Percentiles rank a stretch among this genome's conserved stretches.
Evolutionary conservation across 2,113 vertebrate genomes (phyloP).

Genomic region (Serilophus lunatus): DNA sequence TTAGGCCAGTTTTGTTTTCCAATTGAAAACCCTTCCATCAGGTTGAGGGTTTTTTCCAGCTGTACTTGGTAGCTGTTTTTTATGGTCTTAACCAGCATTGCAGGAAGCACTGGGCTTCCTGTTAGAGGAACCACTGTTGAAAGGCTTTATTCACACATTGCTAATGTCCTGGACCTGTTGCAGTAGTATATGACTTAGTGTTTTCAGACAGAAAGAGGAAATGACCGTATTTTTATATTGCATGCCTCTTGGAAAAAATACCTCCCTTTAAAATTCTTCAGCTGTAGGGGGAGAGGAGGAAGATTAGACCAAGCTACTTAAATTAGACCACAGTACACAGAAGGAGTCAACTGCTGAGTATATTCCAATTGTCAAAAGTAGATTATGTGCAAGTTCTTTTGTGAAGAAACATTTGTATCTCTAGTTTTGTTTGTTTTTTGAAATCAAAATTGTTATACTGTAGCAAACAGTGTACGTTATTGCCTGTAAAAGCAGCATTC

Average conservation of each 20-base stretch:
- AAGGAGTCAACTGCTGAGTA: background rate
- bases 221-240: background rate
- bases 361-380: background rate
- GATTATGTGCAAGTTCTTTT: background rate
- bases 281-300: background rate
- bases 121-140: background rate
- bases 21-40: background rate
- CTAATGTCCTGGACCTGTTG: background rate
- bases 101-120: background rate
- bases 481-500: background rate
- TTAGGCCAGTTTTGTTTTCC: background rate
- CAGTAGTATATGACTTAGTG: background rate
- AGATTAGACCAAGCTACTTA: background rate
- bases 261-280: background rate
- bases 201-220: background rate
- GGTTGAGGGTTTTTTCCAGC: fast-evolving
- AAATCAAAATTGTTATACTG: background rate
- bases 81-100: background rate
- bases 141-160: background rate
- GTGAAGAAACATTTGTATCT: background rate
- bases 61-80: background rate
- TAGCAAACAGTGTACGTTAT: background rate
- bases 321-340: background rate
- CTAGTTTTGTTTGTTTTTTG: background rate
- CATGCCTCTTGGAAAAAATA: background rate